A percentile compares a stretch with the other conserved stretches of the same genome.
phyloP scores from a whole-genome alignment of 1,140 invertebrate species.

The Halictus rubicundus region DNA sequence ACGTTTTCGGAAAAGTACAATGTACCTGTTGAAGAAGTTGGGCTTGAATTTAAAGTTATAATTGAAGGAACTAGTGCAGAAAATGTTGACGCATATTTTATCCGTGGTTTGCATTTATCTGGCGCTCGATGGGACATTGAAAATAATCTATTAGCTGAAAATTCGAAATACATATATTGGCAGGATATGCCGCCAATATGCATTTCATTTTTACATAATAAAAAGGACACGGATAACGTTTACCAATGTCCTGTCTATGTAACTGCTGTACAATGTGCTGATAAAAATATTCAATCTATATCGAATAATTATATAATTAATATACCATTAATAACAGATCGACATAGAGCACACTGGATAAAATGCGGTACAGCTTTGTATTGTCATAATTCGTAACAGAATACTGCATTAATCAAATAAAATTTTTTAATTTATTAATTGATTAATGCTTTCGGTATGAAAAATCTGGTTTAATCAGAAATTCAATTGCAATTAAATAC shows the following conservation, averaged over 20 bases:
- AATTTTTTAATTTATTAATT: too few relatives aligned
- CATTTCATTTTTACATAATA: constrained; percentile 81
- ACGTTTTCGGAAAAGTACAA: constrained; percentile 84
- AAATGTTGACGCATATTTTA: constrained; percentile 85
- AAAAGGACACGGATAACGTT: constrained; percentile 80
- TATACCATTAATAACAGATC: constrained; percentile 86
- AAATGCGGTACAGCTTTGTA: constrained; percentile 91
- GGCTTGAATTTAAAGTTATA: constrained; percentile 81
- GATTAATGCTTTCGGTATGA: too few relatives aligned
- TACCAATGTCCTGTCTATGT: constrained; percentile 93
- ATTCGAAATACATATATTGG: constrained; percentile 88
- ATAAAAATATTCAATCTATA: constrained; percentile 83
- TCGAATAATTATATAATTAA: constrained; percentile 91
- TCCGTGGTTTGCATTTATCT: constrained; percentile 90
- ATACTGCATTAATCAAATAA: too few relatives aligned
- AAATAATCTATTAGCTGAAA: constrained; percentile 84
- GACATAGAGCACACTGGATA: constrained; percentile 89
- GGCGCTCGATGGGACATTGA: constrained; percentile 90
- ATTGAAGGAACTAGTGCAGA: constrained; percentile 53
- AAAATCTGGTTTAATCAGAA: too few relatives aligned
- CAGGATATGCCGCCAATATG: constrained; percentile 89
- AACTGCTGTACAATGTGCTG: constrained; percentile 87
- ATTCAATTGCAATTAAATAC: too few relatives aligned
- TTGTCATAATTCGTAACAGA: constrained; percentile 84
- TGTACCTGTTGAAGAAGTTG: constrained; percentile 83